Percentiles rank a stretch among this genome's conserved stretches.
These are phyloP conservation scores for Harpagoxenus sublaevis DNA, from an alignment of 2,888 invertebrate genomes.

Conservation along the genomic window DNA sequence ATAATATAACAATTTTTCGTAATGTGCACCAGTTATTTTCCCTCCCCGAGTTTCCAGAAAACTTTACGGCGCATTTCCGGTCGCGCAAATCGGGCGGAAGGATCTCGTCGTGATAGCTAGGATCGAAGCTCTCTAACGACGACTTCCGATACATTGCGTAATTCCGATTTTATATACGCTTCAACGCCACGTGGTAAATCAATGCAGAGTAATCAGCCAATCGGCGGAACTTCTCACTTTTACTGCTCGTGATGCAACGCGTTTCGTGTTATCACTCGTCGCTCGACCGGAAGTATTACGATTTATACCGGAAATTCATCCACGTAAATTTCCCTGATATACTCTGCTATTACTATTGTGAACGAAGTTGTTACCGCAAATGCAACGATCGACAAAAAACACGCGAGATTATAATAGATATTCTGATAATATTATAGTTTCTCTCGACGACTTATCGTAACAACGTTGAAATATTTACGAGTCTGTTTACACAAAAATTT, in stretches of 20 bases:
- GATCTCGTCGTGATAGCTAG: conserved; percentile 32
- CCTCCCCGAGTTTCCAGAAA: conserved; percentile 12
- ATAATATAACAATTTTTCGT: background rate
- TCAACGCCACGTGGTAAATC: conserved; percentile 23
- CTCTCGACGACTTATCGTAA: background rate
- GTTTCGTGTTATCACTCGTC: conserved; percentile 52
- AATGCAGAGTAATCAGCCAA: conserved; percentile 41
- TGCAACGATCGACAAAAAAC: background rate
- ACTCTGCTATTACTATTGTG: conserved; percentile 30
- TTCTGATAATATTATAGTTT: background rate
- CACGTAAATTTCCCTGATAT: conserved; percentile 35
- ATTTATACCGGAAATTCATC: conserved; percentile 48
- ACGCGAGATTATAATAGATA: conserved; percentile 28
- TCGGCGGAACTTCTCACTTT: conserved; percentile 59
- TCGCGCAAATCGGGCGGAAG: conserved; percentile 33
- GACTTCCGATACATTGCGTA: conserved; percentile 44
- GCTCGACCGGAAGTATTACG: conserved; percentile 42
- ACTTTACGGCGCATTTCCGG: conserved; percentile 25
- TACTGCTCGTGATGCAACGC: conserved; percentile 46
- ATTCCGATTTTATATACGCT: conserved; percentile 38
- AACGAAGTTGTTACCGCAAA: conserved; percentile 1
- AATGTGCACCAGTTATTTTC: background rate
- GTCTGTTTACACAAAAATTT: background rate
- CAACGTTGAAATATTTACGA: background rate
- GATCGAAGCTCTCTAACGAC: conserved; percentile 14